Evolutionary conservation across 2,113 vertebrate species (phyloP).

Genomic region (Jacana jacana): DNA sequence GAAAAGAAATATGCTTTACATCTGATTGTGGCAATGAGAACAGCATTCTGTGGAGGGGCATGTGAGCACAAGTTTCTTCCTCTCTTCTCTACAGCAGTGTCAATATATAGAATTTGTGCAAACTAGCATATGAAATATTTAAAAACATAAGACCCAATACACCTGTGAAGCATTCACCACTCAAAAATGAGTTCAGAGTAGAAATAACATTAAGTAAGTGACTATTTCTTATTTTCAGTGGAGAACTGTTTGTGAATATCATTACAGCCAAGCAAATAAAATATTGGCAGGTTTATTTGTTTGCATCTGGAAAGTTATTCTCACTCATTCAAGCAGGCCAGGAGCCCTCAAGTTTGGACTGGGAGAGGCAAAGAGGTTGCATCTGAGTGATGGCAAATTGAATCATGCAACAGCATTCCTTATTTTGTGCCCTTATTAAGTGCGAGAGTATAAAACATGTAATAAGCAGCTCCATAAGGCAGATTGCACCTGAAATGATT

Average conservation of each 20-base stretch:
- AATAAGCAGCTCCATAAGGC: not conserved
- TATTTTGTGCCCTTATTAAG: constrained; percentile 31
- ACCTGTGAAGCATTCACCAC: not conserved
- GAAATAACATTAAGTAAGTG: not conserved
- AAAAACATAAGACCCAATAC: not conserved
- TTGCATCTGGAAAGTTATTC: not conserved
- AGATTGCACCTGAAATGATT: constrained; percentile 38
- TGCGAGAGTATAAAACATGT: not conserved
- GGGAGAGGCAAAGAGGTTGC: not conserved
- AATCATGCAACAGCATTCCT: not conserved
- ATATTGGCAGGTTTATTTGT: not conserved
- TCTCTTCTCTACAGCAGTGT: not conserved
- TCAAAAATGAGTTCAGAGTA: not conserved
- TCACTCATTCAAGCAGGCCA: not conserved
- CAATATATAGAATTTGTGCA: not conserved
- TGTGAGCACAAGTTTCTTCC: not conserved
- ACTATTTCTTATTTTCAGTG: not conserved
- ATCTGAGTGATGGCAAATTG: not conserved
- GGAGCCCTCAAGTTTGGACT: not conserved
- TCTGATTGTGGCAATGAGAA: not conserved
- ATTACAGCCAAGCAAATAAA: not conserved
- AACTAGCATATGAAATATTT: not conserved
- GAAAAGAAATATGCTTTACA: not conserved
- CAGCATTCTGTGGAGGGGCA: not conserved
- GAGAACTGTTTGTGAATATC: not conserved